phyloP scores from a whole-genome alignment of 2,113 vertebrate species.

The Triplophysa tibetana region DNA sequence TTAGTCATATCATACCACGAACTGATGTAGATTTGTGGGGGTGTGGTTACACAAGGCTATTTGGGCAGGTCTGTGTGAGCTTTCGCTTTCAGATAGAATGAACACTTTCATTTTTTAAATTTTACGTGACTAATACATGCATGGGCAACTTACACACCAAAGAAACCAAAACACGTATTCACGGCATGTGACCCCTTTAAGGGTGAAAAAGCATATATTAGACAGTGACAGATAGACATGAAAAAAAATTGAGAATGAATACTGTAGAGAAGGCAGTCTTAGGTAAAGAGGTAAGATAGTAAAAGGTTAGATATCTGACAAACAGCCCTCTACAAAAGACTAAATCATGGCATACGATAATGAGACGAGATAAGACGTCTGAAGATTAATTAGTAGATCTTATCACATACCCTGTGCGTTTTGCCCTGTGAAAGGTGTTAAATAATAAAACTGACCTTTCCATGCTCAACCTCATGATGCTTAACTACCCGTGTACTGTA shows the following conservation, averaged over 20 bases:
- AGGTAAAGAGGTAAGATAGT: neutral
- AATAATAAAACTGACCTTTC: constrained; percentile 28
- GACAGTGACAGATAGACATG: neutral
- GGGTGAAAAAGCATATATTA: neutral
- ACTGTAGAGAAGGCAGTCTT: neutral
- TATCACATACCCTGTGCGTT: neutral
- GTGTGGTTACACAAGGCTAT: no score
- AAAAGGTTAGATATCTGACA: neutral
- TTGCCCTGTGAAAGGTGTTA: neutral
- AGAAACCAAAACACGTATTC: no score
- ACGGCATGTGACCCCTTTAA: no score
- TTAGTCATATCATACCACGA: no score
- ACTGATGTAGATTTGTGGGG: no score
- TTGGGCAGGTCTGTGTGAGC: no score
- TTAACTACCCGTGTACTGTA: neutral
- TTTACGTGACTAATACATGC: no score
- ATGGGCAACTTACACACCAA: no score
- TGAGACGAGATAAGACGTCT: neutral
- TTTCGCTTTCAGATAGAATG: no score
- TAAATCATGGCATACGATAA: neutral
- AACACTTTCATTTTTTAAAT: no score
- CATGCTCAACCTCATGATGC: neutral
- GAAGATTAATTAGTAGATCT: constrained; percentile 14
- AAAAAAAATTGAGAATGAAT: neutral
- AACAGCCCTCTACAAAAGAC: neutral